These are phyloP conservation scores for Ptilodon capucinus DNA, from an alignment of 2,888 invertebrate species.

Conservation along the genomic window DNA sequence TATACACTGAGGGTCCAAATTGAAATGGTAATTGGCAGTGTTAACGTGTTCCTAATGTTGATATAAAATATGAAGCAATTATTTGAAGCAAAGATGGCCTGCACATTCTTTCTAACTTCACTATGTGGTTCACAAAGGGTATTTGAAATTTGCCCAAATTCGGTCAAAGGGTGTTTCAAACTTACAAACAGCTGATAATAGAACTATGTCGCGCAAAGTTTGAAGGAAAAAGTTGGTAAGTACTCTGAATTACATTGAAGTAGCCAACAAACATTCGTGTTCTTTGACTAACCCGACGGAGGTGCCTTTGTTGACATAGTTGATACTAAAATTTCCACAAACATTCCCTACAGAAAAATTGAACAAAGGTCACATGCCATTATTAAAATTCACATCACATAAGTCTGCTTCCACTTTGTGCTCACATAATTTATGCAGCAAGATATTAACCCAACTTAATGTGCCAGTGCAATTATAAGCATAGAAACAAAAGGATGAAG, in stretches of 20 bases:
- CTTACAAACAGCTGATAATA: too few relatives aligned
- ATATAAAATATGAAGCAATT: background rate
- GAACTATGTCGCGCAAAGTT: too few relatives aligned
- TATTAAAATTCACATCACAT: background rate
- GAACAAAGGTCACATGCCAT: background rate
- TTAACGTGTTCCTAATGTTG: conserved; percentile 13
- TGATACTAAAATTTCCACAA: background rate
- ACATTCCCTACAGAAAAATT: background rate
- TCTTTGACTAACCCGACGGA: background rate
- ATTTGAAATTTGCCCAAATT: too few relatives aligned
- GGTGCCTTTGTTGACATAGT: background rate
- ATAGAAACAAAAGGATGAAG: background rate
- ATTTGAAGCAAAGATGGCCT: background rate
- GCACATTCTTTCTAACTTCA: too few relatives aligned
- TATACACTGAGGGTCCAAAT: background rate
- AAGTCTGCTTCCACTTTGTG: background rate
- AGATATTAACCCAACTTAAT: background rate
- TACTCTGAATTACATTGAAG: too few relatives aligned
- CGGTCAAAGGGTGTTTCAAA: too few relatives aligned
- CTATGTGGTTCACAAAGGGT: too few relatives aligned
- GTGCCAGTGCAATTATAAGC: background rate
- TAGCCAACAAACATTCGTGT: too few relatives aligned
- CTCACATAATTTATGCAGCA: background rate
- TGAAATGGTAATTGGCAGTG: conserved; percentile 1
- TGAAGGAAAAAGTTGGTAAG: too few relatives aligned